Base-by-base conservation (phyloP, 1,140 invertebrate genomes). In the Riptortus pedestris region DNA sequence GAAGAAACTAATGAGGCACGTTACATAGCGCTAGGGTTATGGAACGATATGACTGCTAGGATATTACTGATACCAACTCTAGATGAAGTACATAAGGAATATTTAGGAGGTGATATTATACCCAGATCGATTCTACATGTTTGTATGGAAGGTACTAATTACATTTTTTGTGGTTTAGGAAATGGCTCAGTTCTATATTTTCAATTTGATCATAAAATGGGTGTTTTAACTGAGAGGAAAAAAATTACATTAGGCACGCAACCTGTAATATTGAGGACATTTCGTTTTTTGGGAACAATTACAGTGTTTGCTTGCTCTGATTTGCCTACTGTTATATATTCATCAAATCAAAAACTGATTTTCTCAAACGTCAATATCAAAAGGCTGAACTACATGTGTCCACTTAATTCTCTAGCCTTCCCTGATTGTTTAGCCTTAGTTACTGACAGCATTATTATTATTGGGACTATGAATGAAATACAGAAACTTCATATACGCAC, bases 271-370 rank as follows among this genome's bases (percentile, higher is more conserved):
- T 77, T 99, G 62, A 81, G 87, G 67, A 93, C 91, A 18, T 99
- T 99, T 72, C 82, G 85, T 67, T 95, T 94, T 2, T 78, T 93
- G 47, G 89, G 90, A 7, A 95, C 92, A 0, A 93, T 88, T 14
- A 98, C 97, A 77, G 93, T 99, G 2, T 99, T 99, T 78, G 96
- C 95, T 12, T 99, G 96, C 73, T 97, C 93, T 0, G 96, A 99
- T 76, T 81, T 96, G 57, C 96, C 96, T 0, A 97, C 96, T 0
- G 96, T 99, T 1, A 98, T 99, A 68, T 99, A 98, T 78, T 97
- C 93, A 7, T 96, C 93, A 7, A 99, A 98, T 79, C 92, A 97
- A 72, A 99, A 99, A 77, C 79, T 99, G 2, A 93, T 98, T 0
- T 99, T 99, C 77, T 98, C 95, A 22, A 98, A 98, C 79, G 96